Evolutionary conservation across 1,140 invertebrate genomes (phyloP).

Genomic region (Psilanteris sp.): DNA sequence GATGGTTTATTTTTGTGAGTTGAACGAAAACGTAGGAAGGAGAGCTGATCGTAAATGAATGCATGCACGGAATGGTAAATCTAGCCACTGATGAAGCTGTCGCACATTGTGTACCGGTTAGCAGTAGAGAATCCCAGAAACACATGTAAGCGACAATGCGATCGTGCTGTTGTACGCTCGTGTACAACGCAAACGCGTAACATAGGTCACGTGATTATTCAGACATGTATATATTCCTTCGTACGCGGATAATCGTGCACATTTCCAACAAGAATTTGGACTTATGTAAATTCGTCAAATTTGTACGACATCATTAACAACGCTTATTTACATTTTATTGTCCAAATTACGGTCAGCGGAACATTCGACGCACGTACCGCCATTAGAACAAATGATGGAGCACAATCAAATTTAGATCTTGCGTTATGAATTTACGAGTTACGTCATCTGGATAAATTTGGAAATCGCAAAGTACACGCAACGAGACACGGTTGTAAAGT

Average conservation of each 20-base stretch:
- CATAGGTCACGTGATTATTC: constrained; percentile 30
- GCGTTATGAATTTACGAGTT: constrained; percentile 21
- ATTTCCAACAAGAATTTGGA: constrained; percentile 46
- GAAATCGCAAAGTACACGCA: too few relatives aligned
- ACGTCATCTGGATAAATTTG: constrained; percentile 43
- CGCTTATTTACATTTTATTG: constrained; percentile 44
- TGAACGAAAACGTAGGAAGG: constrained; percentile 16
- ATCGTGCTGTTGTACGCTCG: constrained; percentile 43
- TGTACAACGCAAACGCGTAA: constrained; percentile 56
- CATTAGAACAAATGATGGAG: constrained; percentile 20
- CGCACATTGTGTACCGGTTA: constrained; percentile 65
- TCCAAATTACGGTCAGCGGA: constrained; percentile 6
- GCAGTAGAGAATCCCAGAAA: constrained; percentile 68
- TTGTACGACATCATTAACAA: constrained; percentile 36
- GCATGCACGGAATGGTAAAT: constrained; percentile 20
- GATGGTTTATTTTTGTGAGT: constrained; percentile 6
- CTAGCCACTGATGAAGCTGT: constrained; percentile 68
- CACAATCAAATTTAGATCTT: constrained; percentile 25
- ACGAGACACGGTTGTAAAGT: too few relatives aligned
- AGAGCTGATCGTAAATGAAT: constrained; percentile 37
- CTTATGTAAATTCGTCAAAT: constrained; percentile 48
- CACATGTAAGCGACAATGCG: constrained; percentile 70
- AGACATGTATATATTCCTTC: constrained; percentile 32
- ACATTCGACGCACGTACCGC: constrained; percentile 10
- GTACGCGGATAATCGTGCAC: constrained; percentile 19